Conservation (phyloP, 2,797 vertebrate genomes). For the Chromis chromis region DNA sequence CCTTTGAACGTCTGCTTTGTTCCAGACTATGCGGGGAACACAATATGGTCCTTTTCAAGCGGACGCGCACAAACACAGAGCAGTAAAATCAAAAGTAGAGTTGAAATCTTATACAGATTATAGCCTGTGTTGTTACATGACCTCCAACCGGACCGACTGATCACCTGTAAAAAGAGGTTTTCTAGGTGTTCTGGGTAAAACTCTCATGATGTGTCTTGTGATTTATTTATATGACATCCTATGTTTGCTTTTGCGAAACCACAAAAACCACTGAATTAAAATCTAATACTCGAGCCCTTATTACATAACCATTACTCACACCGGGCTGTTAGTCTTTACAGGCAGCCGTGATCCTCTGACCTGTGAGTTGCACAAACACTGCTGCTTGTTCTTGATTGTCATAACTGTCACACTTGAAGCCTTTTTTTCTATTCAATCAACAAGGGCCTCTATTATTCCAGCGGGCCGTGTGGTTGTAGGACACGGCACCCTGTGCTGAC, state of each 20-base stretch:
- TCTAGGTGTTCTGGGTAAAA: slow-evolving; percentile 35
- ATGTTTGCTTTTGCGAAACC: neutral
- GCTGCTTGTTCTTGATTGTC: slow-evolving; percentile 50
- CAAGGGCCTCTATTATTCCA: slow-evolving; percentile 67
- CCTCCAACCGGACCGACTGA: slow-evolving; percentile 36
- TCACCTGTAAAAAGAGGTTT: slow-evolving; percentile 53
- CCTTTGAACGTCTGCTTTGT: slow-evolving; percentile 48
- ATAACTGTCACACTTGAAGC: slow-evolving; percentile 47
- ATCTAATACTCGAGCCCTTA: neutral
- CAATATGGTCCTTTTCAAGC: slow-evolving; percentile 12
- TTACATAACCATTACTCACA: neutral
- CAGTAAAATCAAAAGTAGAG: slow-evolving; percentile 22
- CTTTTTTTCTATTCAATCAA: slow-evolving; percentile 62
- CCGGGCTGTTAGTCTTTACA: slow-evolving; percentile 29
- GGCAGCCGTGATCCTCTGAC: slow-evolving; percentile 28
- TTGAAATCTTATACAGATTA: slow-evolving; percentile 43
- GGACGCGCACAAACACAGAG: slow-evolving; percentile 2
- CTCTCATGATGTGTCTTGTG: neutral
- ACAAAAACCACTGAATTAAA: neutral
- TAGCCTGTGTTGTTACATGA: slow-evolving; percentile 20
- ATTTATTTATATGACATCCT: neutral
- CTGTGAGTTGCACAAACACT: slow-evolving; percentile 26
- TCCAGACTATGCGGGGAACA: slow-evolving; percentile 23
- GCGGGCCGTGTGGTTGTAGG: slow-evolving; percentile 39
- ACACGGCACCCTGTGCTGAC: slow-evolving; percentile 59